Conservation (phyloP, 2,113 vertebrate species). For the Aegithalos caudatus region DNA sequence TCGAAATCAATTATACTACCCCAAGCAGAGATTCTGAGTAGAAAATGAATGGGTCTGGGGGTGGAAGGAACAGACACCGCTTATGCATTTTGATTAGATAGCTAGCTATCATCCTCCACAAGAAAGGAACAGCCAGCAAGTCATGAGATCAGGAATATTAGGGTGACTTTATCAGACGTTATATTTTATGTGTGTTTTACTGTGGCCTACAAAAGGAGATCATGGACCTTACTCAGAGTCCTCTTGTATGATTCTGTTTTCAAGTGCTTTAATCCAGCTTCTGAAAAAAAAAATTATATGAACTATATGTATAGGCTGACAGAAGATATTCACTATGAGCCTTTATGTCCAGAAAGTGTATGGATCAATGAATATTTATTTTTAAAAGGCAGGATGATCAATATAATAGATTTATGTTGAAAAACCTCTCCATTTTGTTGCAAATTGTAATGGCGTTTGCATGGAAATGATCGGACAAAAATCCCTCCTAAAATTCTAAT, state of each 20-base stretch:
- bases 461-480: not conserved
- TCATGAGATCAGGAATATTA: conserved; percentile 48
- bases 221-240: not conserved
- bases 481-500: not conserved
- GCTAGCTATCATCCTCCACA: conserved; percentile 50
- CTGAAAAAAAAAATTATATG: not conserved
- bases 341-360: not conserved
- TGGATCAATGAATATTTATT: not conserved
- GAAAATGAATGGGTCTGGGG: conserved; percentile 72
- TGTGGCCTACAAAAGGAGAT: not conserved
- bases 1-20: conserved; percentile 84
- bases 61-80: conserved; percentile 66
- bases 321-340: not conserved
- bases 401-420: not conserved
- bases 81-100: conserved; percentile 87
- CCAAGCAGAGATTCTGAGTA: conserved; percentile 76
- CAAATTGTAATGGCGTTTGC: not conserved
- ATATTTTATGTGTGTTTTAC: not conserved
- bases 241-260: not conserved
- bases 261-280: not conserved
- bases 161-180: conserved; percentile 2
- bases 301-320: not conserved
- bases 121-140: conserved; percentile 38
- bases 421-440: not conserved
- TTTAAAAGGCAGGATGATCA: not conserved